Base-by-base conservation (phyloP, 1,140 invertebrate species). In the Drosophila parvula region DNA sequence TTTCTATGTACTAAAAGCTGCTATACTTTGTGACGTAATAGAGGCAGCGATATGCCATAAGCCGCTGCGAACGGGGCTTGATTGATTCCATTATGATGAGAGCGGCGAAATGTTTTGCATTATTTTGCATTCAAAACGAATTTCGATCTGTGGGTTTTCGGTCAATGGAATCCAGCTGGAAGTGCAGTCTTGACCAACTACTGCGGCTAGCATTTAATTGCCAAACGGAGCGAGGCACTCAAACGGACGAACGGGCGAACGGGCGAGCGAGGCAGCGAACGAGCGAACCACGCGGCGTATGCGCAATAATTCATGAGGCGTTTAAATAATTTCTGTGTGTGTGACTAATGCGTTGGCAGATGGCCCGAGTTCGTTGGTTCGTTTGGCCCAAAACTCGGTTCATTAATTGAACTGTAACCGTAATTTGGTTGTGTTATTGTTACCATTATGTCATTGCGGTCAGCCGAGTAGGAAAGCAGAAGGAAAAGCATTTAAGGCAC, bases 301-400 rank as follows among this genome's bases (percentile, higher is more conserved):
- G 67, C 84, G 84, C 81, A 88, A 88, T 88, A 88, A 78, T 88
- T 81, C 84, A 88, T 88, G 84, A 90, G 69, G 68, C 84, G 69
- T 80, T 88, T 88, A 69, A 83, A 79, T 68, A 81, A 86, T 83
- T 88, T 88, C 28, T 48, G 63, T 64, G 36, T 63, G 61, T 82
- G 68, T 84, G 74, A 84, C 80, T 89, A 89, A 78, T 88, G 70
- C 67, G 43, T 36, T 73, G 59, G 56, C 65, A 88, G 62, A 78
- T 81, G 77, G 59, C 41, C 51, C 18, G 57, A 34, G 57, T 58
- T 41, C 51, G 75, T 44, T 22, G 16, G 32, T 69, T 11, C 9
- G 48, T 34, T 88, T 79, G 70, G 69, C 44, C 73, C 68, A 84
- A 55, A 55, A 64, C 68, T 65, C 70, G 69, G 63, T 78, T 89